These are phyloP conservation scores for Falco berigora DNA, from an alignment of 2,797 vertebrate genomes.

Conservation along the genomic window DNA sequence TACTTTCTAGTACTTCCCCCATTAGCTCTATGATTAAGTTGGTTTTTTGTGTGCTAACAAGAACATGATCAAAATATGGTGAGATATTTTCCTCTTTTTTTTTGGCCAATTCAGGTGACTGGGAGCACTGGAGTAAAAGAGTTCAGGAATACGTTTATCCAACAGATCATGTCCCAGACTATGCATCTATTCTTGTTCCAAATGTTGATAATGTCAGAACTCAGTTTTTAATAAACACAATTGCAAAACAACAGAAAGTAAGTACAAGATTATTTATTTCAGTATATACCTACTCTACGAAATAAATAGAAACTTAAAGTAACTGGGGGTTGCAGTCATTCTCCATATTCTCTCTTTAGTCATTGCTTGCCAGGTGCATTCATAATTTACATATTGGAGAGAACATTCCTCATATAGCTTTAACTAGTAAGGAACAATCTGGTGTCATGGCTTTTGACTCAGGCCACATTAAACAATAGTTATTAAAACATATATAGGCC, in stretches of 20 bases:
- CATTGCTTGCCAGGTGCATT: background rate
- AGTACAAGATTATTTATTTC: conserved; percentile 3
- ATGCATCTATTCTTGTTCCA: conserved; percentile 77
- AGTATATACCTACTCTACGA: background rate
- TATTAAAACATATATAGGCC: background rate
- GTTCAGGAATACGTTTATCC: conserved; percentile 75
- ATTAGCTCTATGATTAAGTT: background rate
- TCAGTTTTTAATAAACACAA: conserved; percentile 74
- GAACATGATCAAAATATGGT: background rate
- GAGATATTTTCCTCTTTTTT: background rate
- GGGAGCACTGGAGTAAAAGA: conserved; percentile 75
- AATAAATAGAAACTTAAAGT: background rate
- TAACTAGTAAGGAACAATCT: background rate
- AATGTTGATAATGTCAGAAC: conserved; percentile 78
- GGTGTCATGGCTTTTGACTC: background rate
- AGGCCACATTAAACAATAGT: background rate
- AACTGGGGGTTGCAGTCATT: background rate
- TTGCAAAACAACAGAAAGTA: conserved; percentile 77
- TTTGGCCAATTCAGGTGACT: conserved; percentile 52
- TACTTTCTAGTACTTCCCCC: background rate
- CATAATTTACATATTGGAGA: background rate
- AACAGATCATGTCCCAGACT: conserved; percentile 71
- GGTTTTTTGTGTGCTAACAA: background rate
- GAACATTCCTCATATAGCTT: background rate
- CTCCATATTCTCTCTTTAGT: background rate